Conservation (phyloP, 2,113 vertebrate species). For the Tonatia bakeri region DNA sequence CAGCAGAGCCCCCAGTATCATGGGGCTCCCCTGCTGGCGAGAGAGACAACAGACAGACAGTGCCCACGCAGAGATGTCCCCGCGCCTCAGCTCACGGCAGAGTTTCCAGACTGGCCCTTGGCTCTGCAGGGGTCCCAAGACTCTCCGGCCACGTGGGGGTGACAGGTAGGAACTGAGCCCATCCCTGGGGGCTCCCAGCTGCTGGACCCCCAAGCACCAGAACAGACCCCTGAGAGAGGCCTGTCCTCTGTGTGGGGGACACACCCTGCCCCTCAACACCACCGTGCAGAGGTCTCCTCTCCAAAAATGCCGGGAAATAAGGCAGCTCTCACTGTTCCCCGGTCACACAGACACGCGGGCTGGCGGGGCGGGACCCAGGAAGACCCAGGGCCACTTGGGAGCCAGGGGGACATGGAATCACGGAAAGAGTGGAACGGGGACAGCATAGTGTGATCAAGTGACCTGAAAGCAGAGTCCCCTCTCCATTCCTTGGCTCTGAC, state of each 20-base stretch:
- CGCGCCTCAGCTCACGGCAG: accelerated
- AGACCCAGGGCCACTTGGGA: background rate
- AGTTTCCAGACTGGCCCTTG: no score
- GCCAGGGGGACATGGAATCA: background rate
- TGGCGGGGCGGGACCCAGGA: background rate
- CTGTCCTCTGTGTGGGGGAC: background rate
- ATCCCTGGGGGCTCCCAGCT: background rate
- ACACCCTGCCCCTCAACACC: no score
- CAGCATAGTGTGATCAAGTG: background rate
- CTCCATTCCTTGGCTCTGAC: background rate
- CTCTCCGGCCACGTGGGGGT: background rate
- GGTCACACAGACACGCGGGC: background rate
- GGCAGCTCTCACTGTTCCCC: background rate
- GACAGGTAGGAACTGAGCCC: background rate
- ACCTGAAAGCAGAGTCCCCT: background rate
- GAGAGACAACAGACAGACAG: background rate
- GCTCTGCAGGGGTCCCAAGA: background rate
- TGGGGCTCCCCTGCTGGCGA: background rate
- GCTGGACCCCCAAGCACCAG: background rate
- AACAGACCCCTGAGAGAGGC: background rate
- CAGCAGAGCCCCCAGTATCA: background rate
- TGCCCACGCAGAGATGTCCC: background rate
- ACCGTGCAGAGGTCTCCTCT: background rate
- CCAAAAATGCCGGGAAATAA: background rate
- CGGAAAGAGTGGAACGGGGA: background rate